phyloP scores from a whole-genome alignment of 92 coral and sea anemone species.

The Nematostella vectensis region DNA sequence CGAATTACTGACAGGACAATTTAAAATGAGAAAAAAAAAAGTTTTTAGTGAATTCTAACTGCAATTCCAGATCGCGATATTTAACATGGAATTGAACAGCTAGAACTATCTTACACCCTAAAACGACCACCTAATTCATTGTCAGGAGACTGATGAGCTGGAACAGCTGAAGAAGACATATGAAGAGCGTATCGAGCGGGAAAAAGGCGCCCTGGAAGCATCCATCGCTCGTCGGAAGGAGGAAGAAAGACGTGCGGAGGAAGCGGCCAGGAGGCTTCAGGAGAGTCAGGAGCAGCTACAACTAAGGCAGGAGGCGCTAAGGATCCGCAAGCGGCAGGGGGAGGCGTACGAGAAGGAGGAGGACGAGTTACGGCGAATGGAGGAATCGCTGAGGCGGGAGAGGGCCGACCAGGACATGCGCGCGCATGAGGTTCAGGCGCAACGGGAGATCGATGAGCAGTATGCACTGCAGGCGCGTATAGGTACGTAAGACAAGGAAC shows the following conservation, averaged over 20 bases:
- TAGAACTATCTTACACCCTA: no score
- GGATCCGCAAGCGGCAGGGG: constrained; percentile 31
- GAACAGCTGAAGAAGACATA: constrained; percentile 42
- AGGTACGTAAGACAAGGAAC: constrained; percentile 33
- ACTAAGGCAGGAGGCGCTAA: constrained; percentile 12
- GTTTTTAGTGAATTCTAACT: no score
- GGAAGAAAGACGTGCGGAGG: constrained; percentile 43
- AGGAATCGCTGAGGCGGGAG: constrained; percentile 42
- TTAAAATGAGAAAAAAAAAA: no score
- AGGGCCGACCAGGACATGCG: constrained; percentile 54
- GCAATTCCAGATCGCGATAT: no score
- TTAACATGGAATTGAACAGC: no score
- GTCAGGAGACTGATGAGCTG: constrained; percentile 36
- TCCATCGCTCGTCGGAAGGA: constrained; percentile 54
- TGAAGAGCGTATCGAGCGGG: constrained; percentile 52
- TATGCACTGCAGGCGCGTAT: constrained; percentile 59
- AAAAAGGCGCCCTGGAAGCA: constrained; percentile 58
- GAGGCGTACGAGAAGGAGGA: constrained; percentile 53
- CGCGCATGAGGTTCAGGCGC: constrained; percentile 44
- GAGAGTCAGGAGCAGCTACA: constrained; percentile 48
- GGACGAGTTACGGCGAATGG: constrained; percentile 47
- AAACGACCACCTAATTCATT: no score
- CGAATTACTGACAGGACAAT: no score
- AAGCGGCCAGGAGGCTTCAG: constrained; percentile 50
- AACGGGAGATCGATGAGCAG: constrained; percentile 60